These are phyloP conservation scores for Semaprochilodus insignis DNA, from an alignment of 2,797 vertebrate genomes.

Conservation along the genomic window DNA sequence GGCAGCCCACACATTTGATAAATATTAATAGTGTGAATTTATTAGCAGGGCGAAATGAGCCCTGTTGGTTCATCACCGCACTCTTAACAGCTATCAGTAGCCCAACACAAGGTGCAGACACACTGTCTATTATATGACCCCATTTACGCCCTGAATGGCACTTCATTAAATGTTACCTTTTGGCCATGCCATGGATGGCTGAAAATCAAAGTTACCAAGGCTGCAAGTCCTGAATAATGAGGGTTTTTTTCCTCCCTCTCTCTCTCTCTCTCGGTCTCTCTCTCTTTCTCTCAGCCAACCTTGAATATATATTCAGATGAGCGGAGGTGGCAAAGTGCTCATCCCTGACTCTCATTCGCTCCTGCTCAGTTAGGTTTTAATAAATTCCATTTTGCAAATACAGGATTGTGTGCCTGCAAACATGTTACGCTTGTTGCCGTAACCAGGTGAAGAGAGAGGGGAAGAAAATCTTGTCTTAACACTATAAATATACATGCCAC, in stretches of 20 bases:
- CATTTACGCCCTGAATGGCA: conserved; percentile 94
- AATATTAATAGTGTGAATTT: conserved; percentile 93
- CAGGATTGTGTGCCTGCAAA: conserved; percentile 87
- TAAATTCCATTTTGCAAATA: conserved; percentile 91
- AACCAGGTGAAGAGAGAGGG: conserved; percentile 54
- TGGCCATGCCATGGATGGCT: conserved; percentile 96
- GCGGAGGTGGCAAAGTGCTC: conserved; percentile 88
- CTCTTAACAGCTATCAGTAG: conserved; percentile 90
- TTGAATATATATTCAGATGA: conserved; percentile 92
- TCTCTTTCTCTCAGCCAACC: conserved; percentile 76
- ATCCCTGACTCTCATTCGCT: conserved; percentile 88
- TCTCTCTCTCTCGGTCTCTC: neutral
- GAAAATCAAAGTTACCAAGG: conserved; percentile 97
- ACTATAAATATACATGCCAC: conserved; percentile 68
- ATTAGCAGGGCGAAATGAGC: conserved; percentile 90
- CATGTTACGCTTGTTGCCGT: conserved; percentile 87
- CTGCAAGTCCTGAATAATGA: conserved; percentile 95
- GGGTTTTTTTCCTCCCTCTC: conserved; percentile 69
- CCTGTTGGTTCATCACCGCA: conserved; percentile 89
- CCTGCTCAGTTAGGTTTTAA: conserved; percentile 85
- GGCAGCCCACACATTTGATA: conserved; percentile 89
- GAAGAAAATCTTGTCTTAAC: conserved; percentile 70
- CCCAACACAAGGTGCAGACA: conserved; percentile 88
- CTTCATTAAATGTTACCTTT: conserved; percentile 99
- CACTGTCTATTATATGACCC: conserved; percentile 92